These are phyloP conservation scores for Mactromeris polynyma DNA, from an alignment of 2,888 invertebrate species.

Conservation along the genomic window DNA sequence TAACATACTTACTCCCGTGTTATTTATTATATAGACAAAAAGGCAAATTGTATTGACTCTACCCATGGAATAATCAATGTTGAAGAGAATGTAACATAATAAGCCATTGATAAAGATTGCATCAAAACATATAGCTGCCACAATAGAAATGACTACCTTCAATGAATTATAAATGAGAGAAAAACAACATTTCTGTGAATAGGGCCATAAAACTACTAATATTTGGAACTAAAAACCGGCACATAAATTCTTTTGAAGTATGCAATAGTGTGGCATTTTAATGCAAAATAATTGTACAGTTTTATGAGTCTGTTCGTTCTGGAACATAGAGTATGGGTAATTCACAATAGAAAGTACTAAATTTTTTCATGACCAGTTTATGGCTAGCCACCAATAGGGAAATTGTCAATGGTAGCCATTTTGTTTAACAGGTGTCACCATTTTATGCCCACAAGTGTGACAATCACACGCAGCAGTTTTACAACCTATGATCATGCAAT, in stretches of 20 bases:
- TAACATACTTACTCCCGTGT: too few species aligned
- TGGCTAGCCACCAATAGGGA: not conserved
- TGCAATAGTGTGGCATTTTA: not conserved
- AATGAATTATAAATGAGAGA: not conserved
- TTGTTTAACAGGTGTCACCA: constrained; percentile 12
- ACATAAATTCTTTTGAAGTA: constrained; percentile 7
- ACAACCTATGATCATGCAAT: not conserved
- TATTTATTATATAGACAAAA: too few species aligned
- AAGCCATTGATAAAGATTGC: not conserved
- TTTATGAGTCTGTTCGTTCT: not conserved
- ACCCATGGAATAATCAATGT: too few species aligned
- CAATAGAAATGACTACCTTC: not conserved
- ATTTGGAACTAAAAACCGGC: not conserved
- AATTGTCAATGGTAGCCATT: not conserved
- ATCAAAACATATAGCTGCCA: not conserved
- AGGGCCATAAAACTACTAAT: not conserved
- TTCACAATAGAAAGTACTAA: not conserved
- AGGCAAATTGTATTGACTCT: too few species aligned
- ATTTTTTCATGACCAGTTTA: constrained; percentile 13
- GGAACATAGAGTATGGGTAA: not conserved
- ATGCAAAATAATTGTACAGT: not conserved
- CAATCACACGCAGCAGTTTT: not conserved
- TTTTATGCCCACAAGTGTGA: constrained; percentile 6
- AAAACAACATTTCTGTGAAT: not conserved
- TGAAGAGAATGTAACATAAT: too few species aligned